Evolutionary conservation across 1,140 invertebrate species (phyloP).

Genomic region (Sycobia sp.): DNA sequence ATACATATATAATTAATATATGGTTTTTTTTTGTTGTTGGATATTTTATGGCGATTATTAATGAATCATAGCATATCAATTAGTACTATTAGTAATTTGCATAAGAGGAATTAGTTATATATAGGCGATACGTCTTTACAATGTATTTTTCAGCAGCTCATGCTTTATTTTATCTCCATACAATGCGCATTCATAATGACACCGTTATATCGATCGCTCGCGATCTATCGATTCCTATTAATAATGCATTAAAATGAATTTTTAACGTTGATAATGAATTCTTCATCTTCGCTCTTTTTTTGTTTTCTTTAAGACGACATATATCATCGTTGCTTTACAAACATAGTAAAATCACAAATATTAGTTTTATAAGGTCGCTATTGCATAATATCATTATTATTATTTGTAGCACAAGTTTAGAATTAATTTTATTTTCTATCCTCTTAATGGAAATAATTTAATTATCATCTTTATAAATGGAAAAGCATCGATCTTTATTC

Average conservation of each 20-base stretch:
- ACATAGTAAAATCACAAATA: constrained; percentile 25
- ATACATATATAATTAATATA: constrained; percentile 1
- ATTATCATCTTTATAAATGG: constrained; percentile 1
- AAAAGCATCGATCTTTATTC: neutral
- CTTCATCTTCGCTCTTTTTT: neutral
- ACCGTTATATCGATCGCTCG: constrained; percentile 20
- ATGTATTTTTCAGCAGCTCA: constrained; percentile 47
- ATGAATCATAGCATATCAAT: constrained; percentile 21
- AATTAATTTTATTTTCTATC: constrained; percentile 6
- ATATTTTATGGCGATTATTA: constrained; percentile 8
- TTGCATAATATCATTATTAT: neutral
- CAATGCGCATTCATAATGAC: constrained; percentile 43
- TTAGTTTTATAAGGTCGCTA: constrained; percentile 1
- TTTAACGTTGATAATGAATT: neutral
- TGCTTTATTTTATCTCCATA: constrained; percentile 54
- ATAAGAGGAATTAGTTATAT: constrained; percentile 44
- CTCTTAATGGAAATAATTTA: neutral
- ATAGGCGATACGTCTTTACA: constrained; percentile 43
- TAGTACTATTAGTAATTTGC: constrained; percentile 40
- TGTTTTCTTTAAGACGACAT: constrained; percentile 9
- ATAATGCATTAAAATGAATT: constrained; percentile 5
- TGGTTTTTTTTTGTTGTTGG: no score
- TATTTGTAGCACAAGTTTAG: neutral
- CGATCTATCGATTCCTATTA: constrained; percentile 4
- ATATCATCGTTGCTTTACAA: constrained; percentile 30